Evolutionary conservation across 2,888 invertebrate genomes (phyloP).

Genomic region (Proisotoma minuta): DNA sequence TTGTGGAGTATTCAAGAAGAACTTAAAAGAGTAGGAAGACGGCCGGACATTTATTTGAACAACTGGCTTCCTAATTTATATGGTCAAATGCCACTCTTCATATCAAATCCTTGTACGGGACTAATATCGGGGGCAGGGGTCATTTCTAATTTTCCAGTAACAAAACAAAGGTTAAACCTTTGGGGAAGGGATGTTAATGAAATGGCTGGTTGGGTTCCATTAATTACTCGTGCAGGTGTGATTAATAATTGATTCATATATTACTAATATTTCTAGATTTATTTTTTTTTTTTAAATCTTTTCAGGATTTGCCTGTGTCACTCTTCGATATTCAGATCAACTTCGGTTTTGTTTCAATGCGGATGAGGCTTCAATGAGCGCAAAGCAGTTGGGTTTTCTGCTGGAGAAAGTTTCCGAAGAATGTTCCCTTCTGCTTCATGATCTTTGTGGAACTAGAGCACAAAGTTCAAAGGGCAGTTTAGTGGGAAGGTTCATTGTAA

Average conservation of each 20-base stretch:
- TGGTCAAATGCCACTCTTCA: constrained; percentile 30
- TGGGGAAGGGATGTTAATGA: constrained; percentile 38
- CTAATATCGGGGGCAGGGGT: constrained; percentile 33
- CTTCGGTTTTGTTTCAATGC: constrained; percentile 36
- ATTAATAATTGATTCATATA: neutral
- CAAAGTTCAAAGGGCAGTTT: neutral
- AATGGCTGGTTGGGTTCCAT: constrained; percentile 39
- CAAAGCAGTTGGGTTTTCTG: constrained; percentile 31
- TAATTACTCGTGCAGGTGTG: constrained; percentile 32
- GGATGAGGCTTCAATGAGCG: constrained; percentile 32
- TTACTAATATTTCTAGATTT: neutral
- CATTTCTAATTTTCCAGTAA: constrained; percentile 39
- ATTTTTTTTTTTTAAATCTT: constrained; percentile 3
- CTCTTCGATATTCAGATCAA: constrained; percentile 33
- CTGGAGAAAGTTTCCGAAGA: constrained; percentile 26
- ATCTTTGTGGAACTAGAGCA: neutral
- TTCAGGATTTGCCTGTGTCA: constrained; percentile 39
- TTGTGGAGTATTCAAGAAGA: constrained; percentile 16
- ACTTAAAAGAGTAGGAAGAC: constrained; percentile 22
- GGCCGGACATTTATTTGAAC: constrained; percentile 33
- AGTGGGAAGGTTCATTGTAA: neutral
- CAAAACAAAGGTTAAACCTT: constrained; percentile 22
- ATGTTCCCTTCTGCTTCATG: constrained; percentile 21
- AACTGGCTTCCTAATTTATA: constrained; percentile 30
- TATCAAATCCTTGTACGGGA: constrained; percentile 31